Evolutionary conservation across 1,140 invertebrate species (phyloP), one percentile per base, ranked within the genome.

Genomic region (Cydia fagiglandana): DNA sequence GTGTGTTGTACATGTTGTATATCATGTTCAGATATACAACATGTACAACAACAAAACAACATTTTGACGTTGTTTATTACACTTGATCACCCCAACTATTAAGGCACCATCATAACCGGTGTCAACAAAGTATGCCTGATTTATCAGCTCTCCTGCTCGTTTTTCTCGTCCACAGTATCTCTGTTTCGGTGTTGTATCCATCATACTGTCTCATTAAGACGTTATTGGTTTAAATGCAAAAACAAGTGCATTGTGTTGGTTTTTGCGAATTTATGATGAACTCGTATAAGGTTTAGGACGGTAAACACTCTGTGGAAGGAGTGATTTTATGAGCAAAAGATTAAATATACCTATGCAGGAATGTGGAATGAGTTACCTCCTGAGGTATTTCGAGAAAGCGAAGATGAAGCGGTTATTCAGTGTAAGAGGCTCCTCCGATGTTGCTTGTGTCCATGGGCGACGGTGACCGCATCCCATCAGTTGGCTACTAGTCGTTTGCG

Each of bases 191-290:
- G 50, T 47, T 75, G 74, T 75, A 73, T 84, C 75, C 75, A 77
- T 85, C 79, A 84, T 82, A 20, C 74, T 81, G 83, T 84, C 83
- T 86, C 83, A 86, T 86, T 86, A 85, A 81, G 81, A 83, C 80
- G 56, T 81, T 83, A 74, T 77, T 80, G 76, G 66, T 78, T 24
- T 61, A 78, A 76, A 78, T 77, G 45, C 56, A 76, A 76, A 78
- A 61, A 61, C 7, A 10, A 7, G 3, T 12, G 28, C 15, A 70
- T 70, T 70, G 66, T 70, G 38, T 70, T 34, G 6, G 66, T 70
- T 70, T 70, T 70, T 70, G 66, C 28, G 28, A 17, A n/a, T 34
- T 70, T 30, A 38, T 70, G 66, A 30, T 30, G 4, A 70, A 30
- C 66, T n/a, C 66, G 38, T n/a, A 34, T 70, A 24, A 12, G 66